phyloP scores from a whole-genome alignment of 1,140 invertebrate species.

The Galleria mellonella region DNA sequence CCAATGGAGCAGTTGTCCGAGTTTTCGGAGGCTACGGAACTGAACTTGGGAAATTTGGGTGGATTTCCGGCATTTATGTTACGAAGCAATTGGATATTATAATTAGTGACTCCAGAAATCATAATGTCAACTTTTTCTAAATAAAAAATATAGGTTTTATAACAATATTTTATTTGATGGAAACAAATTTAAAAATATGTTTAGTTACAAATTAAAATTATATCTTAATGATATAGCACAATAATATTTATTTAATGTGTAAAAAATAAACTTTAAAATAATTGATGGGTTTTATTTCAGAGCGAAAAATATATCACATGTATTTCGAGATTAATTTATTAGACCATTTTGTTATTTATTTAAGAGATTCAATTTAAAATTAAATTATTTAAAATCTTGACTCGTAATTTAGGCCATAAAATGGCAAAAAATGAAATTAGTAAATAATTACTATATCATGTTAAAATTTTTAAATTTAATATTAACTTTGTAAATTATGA shows the following conservation, averaged over 20 bases:
- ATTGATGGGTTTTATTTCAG: constrained; percentile 4
- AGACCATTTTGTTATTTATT: neutral
- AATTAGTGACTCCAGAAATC: constrained; percentile 82
- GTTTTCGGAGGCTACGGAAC: constrained; percentile 78
- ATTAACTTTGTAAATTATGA: too few species aligned
- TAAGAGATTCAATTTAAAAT: too few species aligned
- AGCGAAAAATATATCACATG: constrained; percentile 3
- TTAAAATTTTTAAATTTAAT: too few species aligned
- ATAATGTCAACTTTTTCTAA: constrained; percentile 82
- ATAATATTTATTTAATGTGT: constrained; percentile 1
- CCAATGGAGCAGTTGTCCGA: constrained; percentile 77
- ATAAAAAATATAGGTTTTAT: constrained; percentile 17
- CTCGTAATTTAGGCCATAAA: neutral
- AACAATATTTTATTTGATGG: constrained; percentile 18
- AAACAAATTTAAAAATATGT: constrained; percentile 21
- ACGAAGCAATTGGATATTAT: constrained; percentile 80
- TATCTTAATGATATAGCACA: constrained; percentile 10
- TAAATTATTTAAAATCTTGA: too few species aligned
- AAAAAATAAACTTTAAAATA: constrained; percentile 7
- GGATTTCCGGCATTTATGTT: constrained; percentile 81
- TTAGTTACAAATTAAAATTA: constrained; percentile 14
- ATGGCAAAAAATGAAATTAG: neutral
- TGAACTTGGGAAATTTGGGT: constrained; percentile 79
- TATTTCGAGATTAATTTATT: neutral
- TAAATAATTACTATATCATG: too few species aligned